Evolutionary conservation across 2,888 invertebrate species (phyloP).

Genomic region (Calephelis perditalis): DNA sequence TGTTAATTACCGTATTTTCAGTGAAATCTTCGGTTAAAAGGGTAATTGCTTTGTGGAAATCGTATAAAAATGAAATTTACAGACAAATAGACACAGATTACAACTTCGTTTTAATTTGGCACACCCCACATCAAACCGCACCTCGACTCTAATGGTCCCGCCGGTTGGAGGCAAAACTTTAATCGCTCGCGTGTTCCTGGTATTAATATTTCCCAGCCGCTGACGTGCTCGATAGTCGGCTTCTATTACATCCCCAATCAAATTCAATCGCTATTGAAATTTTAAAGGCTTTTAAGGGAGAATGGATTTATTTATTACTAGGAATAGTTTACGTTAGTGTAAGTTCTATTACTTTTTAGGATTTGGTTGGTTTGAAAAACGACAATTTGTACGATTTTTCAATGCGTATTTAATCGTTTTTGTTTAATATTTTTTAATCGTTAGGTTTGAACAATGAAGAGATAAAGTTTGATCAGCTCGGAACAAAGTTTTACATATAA

Average conservation of each 20-base stretch:
- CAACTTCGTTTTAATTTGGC: neutral
- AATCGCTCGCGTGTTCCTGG: slow-evolving; percentile 41
- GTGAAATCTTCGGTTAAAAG: too few species aligned
- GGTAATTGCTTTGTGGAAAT: too few species aligned
- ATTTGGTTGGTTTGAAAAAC: too few species aligned
- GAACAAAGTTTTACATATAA: too few species aligned
- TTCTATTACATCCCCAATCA: slow-evolving; percentile 6
- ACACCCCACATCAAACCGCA: slow-evolving; percentile 3
- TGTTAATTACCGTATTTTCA: too few species aligned
- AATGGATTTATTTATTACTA: slow-evolving; percentile 6
- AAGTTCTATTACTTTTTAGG: too few species aligned
- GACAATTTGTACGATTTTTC: too few species aligned
- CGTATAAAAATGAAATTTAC: too few species aligned
- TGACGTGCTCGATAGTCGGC: slow-evolving; percentile 22
- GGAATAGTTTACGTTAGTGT: neutral
- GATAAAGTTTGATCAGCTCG: too few species aligned
- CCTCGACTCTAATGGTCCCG: slow-evolving; percentile 28
- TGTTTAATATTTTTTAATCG: too few species aligned
- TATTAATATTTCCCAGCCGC: slow-evolving; percentile 41
- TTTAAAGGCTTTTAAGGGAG: slow-evolving; percentile 5
- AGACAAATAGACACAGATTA: slow-evolving; percentile 2
- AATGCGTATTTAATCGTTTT: too few species aligned
- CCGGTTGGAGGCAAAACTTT: slow-evolving; percentile 34
- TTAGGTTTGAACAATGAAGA: too few species aligned
- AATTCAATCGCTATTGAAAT: slow-evolving; percentile 8